These are phyloP conservation scores for Tricholaema leucomelas DNA, from an alignment of 2,113 vertebrate genomes.

Conservation along the genomic window DNA sequence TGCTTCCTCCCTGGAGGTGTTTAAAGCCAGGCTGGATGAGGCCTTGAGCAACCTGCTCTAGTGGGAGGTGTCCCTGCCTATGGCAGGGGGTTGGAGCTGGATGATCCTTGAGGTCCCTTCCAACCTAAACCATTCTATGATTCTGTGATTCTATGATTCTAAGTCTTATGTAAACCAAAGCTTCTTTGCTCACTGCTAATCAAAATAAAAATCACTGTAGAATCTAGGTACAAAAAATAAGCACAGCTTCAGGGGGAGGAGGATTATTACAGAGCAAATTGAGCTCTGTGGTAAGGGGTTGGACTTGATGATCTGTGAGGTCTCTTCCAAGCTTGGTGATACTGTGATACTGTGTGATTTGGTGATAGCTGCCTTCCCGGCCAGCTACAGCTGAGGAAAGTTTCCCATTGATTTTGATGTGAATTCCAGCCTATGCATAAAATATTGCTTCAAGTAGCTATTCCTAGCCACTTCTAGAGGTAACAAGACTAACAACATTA, in stretches of 20 bases:
- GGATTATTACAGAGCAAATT: neutral
- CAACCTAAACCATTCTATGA: too few relatives aligned
- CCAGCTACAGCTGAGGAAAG: neutral
- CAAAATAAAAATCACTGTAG: slow-evolving; percentile 54
- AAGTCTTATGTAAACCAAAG: slow-evolving; percentile 57
- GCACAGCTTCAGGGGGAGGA: neutral
- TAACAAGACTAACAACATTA: neutral
- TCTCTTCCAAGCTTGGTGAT: too few relatives aligned
- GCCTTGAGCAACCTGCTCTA: too few relatives aligned
- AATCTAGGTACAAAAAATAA: neutral
- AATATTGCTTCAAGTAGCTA: neutral
- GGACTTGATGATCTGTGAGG: too few relatives aligned
- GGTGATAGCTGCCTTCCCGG: neutral
- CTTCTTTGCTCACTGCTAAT: slow-evolving; percentile 23
- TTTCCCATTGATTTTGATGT: neutral
- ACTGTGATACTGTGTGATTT: too few relatives aligned
- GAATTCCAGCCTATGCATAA: neutral
- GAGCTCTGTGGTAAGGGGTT: too few relatives aligned
- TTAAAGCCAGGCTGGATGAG: too few relatives aligned
- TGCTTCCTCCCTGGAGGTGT: too few relatives aligned
- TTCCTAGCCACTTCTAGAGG: neutral
- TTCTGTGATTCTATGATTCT: too few relatives aligned
- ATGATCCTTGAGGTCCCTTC: too few relatives aligned
- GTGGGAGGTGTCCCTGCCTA: too few relatives aligned
- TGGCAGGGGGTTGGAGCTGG: too few relatives aligned